Percentiles rank a stretch among this genome's conserved stretches.
phyloP scores from a whole-genome alignment of 2,113 vertebrate species.

The Tachysurus fulvidraco region DNA sequence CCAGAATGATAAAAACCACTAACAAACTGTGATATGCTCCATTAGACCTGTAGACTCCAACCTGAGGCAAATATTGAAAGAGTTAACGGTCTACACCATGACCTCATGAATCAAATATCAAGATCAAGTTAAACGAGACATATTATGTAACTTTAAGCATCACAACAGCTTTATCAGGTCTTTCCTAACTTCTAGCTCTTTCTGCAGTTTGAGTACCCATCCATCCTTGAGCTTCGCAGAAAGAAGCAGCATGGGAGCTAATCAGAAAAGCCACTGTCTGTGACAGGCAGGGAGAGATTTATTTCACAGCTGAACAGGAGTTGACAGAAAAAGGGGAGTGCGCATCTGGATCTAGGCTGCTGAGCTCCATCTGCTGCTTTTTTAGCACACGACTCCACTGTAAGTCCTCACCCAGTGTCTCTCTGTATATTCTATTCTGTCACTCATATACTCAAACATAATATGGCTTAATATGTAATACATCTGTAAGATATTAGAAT shows the following conservation, averaged over 20 bases:
- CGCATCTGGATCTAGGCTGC: constrained; percentile 2
- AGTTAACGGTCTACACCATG: background rate
- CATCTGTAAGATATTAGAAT: background rate
- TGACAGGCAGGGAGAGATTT: constrained; percentile 49
- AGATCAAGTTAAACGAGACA: background rate
- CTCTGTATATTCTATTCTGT: background rate
- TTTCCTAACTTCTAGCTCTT: background rate
- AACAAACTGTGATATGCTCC: background rate
- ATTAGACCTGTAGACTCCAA: background rate
- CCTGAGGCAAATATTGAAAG: background rate
- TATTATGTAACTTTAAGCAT: background rate
- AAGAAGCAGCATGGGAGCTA: constrained; percentile 28
- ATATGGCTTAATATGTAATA: background rate
- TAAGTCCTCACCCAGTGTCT: background rate
- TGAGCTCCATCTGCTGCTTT: constrained; percentile 50
- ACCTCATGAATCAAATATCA: background rate
- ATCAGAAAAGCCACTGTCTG: constrained; percentile 38
- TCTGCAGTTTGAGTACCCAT: background rate
- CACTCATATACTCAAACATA: background rate
- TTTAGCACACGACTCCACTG: background rate
- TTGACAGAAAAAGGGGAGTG: constrained; percentile 38
- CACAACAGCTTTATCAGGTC: background rate
- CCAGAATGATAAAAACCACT: background rate
- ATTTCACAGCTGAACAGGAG: constrained; percentile 36
- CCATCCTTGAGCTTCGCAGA: background rate